These are phyloP conservation scores for Sinohyriopsis cumingii DNA, from an alignment of 2,888 invertebrate species.

Conservation along the genomic window DNA sequence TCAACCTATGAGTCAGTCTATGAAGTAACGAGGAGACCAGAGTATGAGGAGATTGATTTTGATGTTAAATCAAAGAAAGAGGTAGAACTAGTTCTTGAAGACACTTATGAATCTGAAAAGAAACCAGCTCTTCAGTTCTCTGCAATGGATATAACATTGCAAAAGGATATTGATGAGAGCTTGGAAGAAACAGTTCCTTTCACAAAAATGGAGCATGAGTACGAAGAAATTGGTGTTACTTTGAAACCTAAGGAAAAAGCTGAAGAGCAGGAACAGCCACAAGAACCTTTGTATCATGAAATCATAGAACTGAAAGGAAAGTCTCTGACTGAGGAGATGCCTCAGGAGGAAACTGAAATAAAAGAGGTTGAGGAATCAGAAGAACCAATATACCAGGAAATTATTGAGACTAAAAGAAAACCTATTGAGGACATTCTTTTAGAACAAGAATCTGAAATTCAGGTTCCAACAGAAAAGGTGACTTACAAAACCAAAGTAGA, in stretches of 20 bases:
- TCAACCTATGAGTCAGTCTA: background rate
- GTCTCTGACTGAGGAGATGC: conserved; percentile 4
- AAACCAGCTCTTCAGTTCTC: background rate
- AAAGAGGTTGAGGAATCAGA: conserved; percentile 15
- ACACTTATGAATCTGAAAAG: conserved; percentile 1
- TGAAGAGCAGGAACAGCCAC: conserved; percentile 10
- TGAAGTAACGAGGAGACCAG: conserved; percentile 2
- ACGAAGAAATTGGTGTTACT: conserved; percentile 25
- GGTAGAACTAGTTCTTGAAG: background rate
- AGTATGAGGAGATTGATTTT: conserved; percentile 11
- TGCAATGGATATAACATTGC: no score
- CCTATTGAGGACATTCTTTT: conserved; percentile 1
- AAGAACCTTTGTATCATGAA: conserved; percentile 12
- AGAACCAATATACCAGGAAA: conserved; percentile 1
- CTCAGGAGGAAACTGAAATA: conserved; percentile 5
- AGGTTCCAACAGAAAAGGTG: background rate
- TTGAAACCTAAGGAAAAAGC: conserved; percentile 7
- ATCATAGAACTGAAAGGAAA: conserved; percentile 7
- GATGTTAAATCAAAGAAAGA: conserved; percentile 14
- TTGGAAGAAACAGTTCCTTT: no score
- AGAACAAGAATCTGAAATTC: conserved; percentile 1
- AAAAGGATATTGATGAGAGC: no score
- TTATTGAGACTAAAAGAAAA: conserved; percentile 7
- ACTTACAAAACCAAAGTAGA: background rate
- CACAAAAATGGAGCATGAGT: background rate